A percentile compares a stretch with the other conserved stretches of the same genome.
Evolutionary conservation across 2,113 vertebrate genomes (phyloP).

Genomic region (Phalacrocorax carbo): DNA sequence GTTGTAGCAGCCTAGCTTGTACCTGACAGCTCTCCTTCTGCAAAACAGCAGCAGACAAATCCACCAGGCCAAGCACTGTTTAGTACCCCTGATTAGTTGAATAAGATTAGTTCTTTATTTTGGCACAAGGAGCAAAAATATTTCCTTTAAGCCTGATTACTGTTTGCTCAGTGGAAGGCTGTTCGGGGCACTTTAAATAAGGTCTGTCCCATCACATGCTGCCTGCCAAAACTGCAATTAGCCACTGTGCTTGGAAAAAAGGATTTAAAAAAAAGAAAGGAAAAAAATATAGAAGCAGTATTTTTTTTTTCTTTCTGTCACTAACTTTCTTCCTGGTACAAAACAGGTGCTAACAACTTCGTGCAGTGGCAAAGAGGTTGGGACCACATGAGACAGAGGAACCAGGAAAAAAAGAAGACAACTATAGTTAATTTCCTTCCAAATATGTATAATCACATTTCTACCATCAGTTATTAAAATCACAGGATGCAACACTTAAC

Average conservation of each 20-base stretch:
- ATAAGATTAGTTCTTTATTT: background rate
- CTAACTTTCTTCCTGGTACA: slow-evolving; percentile 30
- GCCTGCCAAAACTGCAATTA: slow-evolving; percentile 35
- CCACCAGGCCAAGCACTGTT: background rate
- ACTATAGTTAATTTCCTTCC: background rate
- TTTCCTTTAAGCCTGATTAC: background rate
- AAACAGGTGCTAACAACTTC: slow-evolving; percentile 20
- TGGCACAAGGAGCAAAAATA: slow-evolving; percentile 4
- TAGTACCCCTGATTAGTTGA: background rate
- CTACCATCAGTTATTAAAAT: background rate
- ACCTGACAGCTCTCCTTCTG: background rate
- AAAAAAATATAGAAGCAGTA: background rate
- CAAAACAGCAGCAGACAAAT: background rate
- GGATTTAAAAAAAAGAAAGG: fast-evolving
- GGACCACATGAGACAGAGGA: background rate
- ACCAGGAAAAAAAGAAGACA: background rate
- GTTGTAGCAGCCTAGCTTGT: background rate
- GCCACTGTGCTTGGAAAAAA: background rate
- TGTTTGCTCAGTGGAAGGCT: slow-evolving; percentile 55
- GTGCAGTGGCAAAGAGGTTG: background rate
- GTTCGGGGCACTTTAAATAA: slow-evolving; percentile 29
- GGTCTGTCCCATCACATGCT: background rate
- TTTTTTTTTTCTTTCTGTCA: background rate
- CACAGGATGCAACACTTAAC: background rate
- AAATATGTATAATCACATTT: background rate